Base-by-base conservation (phyloP, 2,113 vertebrate species). In the Nycticorax nycticorax region DNA sequence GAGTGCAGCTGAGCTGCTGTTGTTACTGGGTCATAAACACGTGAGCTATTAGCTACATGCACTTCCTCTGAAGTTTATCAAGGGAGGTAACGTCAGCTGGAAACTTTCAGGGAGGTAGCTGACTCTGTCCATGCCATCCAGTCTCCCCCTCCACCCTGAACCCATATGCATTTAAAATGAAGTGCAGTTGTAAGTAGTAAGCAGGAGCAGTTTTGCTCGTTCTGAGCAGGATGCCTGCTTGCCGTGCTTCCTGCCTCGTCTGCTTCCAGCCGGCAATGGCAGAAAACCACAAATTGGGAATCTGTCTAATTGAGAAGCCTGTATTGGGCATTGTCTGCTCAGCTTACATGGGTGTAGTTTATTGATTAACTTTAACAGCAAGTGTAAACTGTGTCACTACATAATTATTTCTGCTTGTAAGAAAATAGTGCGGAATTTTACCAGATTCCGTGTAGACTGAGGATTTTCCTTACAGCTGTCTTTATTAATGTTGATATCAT, bases 191-290 rank as follows among this genome's bases (percentile, higher is more conserved):
- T 56, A 12, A 32, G 55, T 22, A 26, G 33, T 28, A 18, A 84
- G 64, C 47, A 56, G 8, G 24, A 45, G 76, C 9, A 12, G 62
- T 91, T 64, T 37, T 15, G 15, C 26, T n/a, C 0, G 0, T n/a
- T 57, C 43, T 43, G 30, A 55, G 50, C 3, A 9, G 84, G 23
- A 8, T 14, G 11, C 13, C 22, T 32, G 18, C 55, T 67, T 14
- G 11, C 56, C 41, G 10, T 0, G 1, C 69, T 59, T 37, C 19
- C 43, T 52, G 43, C 30, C 16, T 39, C 0, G 0, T n/a, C 39
- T 85, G 59, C 52, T 75, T 89, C 77, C 48, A 63, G 4, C 33
- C 45, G 63, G n/a, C 62, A 39, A 17, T 23, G 39, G 66, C 66
- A 75, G n/a, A 60, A 41, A 89, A 3, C 39, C 73, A 45, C 69